Percentiles rank a stretch among this genome's conserved stretches.
phyloP scores from a whole-genome alignment of 2,797 vertebrate genomes.

The Lates japonicus region DNA sequence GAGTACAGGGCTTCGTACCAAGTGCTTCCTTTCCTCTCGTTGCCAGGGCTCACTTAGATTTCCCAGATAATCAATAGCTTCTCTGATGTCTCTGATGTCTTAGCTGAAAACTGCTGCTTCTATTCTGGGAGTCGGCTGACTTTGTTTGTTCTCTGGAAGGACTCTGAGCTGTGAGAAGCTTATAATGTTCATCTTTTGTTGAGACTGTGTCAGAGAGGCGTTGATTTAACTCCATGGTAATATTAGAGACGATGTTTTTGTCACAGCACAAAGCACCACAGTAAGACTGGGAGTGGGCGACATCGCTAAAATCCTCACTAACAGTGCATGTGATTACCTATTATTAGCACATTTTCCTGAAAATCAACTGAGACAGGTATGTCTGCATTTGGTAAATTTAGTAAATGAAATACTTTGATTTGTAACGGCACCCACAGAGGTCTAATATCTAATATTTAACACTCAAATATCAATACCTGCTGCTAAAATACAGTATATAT shows the following conservation, averaged over 20 bases:
- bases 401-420: neutral
- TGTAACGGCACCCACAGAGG: too few species aligned
- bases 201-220: neutral
- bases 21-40: slow-evolving; percentile 57
- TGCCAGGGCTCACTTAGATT: slow-evolving; percentile 59
- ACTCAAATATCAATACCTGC: too few species aligned
- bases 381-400: neutral
- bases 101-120: slow-evolving; percentile 46
- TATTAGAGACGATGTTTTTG: neutral
- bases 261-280: neutral
- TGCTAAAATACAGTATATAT: too few species aligned
- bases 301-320: neutral
- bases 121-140: slow-evolving; percentile 53
- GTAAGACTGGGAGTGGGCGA: neutral
- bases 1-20: slow-evolving; percentile 46
- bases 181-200: slow-evolving; percentile 8
- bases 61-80: slow-evolving; percentile 68
- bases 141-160: slow-evolving; percentile 26
- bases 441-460: too few species aligned
- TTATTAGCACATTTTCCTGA: neutral
- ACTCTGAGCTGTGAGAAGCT: slow-evolving; percentile 15
- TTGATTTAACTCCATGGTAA: neutral
- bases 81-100: slow-evolving; percentile 48
- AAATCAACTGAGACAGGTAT: neutral
- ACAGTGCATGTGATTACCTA: neutral